Percentiles rank a stretch among this genome's conserved stretches.
Conservation (phyloP, 2,113 vertebrate genomes). For the Paradisaea rubra region DNA sequence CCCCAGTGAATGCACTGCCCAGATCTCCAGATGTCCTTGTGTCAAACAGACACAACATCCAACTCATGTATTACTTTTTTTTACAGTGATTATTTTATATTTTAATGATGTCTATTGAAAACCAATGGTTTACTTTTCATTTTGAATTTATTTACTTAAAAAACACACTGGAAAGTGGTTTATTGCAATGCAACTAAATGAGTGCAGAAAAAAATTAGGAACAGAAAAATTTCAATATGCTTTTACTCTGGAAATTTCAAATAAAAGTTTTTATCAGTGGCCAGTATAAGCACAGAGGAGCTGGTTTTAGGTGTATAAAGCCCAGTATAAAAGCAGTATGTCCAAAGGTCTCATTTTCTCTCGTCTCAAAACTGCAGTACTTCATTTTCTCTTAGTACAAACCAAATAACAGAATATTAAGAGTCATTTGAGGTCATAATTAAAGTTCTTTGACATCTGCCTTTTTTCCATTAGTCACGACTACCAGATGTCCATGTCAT, state of each 20-base stretch:
- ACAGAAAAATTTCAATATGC: background rate
- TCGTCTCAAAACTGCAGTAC: background rate
- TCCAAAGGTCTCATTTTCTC: background rate
- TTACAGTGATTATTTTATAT: background rate
- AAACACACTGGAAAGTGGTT: background rate
- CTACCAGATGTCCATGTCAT: slow-evolving; percentile 46
- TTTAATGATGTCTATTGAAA: background rate
- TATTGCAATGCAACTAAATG: background rate
- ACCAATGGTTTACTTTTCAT: background rate
- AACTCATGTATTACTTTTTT: background rate
- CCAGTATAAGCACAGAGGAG: background rate
- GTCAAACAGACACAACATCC: background rate
- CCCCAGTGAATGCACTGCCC: slow-evolving; percentile 44
- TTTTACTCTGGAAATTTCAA: background rate
- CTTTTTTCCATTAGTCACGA: slow-evolving; percentile 35
- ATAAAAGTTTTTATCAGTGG: background rate
- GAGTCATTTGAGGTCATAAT: slow-evolving; percentile 53
- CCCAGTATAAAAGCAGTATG: background rate
- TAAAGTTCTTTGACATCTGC: slow-evolving; percentile 56
- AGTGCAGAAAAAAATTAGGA: background rate
- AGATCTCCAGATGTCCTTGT: slow-evolving; percentile 46
- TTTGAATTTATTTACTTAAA: background rate
- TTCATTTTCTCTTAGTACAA: slow-evolving; percentile 5
- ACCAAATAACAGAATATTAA: slow-evolving; percentile 21
- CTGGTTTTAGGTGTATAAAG: background rate